Base-by-base conservation (phyloP, 2,797 vertebrate genomes). In the Rhinichthys osculus region DNA sequence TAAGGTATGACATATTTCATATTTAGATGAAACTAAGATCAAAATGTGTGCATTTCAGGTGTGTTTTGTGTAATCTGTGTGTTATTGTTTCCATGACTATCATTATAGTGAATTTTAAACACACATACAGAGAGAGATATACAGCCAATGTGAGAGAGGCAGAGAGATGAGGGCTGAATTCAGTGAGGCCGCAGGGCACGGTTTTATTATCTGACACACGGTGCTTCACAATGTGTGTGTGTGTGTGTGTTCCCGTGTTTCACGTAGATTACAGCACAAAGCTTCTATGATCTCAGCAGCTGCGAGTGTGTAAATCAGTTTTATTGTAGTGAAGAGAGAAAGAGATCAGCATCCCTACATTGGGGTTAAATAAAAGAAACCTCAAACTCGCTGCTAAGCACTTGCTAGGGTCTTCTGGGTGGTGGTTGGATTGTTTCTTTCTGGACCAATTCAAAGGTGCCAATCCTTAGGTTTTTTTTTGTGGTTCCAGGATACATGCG, bases 121-220 rank as follows among this genome's bases (percentile, higher is more conserved):
- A 84, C 52, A 52, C 70, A 77, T 16, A 69, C 40, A 80, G 14
- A 88, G 47, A 88, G 47, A 57, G 14, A 62, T 62, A 62, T 19
- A 67, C 21, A 62, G 59, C 62, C 38, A 42, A 16, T 66, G 78
- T 23, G 78, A 66, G 23, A 30, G 50, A 30, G 57, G 35, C 23
- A n/a, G 47, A 70, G 67, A 80, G 59, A 76, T 80, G 82, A 89
- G 74, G 27, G 78, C 74, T 86, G 78, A 74, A 84, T 87, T 88
- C 84, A 89, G 86, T 86, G 86, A 86, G 78, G 85, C 87, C 50
- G 62, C 87, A 72, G 79, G 89, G 85, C 82, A 80, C 52, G 42
- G 40, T 80, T 86, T 88, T 89, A 89, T 88, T 89, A 82, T 81
- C 38, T 87, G 78, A 85, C 79, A 64, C 74, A 42, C 19, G 38